phyloP scores from a whole-genome alignment of 1,140 invertebrate genomes.

The Drosophila asahinai region DNA sequence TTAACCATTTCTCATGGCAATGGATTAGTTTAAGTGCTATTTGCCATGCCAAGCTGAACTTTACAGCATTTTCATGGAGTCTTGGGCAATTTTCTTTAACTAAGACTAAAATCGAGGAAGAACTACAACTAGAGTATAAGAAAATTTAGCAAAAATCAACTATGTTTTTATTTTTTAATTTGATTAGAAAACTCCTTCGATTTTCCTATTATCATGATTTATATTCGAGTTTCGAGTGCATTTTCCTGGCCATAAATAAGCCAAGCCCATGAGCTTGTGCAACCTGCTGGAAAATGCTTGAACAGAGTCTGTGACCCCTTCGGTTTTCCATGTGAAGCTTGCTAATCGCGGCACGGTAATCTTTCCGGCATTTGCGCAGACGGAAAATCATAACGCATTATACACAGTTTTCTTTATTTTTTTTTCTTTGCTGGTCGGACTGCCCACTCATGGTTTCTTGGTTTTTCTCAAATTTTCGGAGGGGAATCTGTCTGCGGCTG shows the following conservation, averaged over 20 bases:
- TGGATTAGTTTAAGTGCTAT: constrained; percentile 1
- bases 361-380: constrained; percentile 72
- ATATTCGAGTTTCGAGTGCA: constrained; percentile 4
- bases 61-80: neutral
- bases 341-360: constrained; percentile 65
- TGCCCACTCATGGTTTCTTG: constrained; percentile 46
- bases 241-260: constrained; percentile 9
- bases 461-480: constrained; percentile 26
- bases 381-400: constrained; percentile 78
- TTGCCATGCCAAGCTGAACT: neutral
- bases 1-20: constrained; percentile 16
- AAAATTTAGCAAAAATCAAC: neutral
- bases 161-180: too few relatives aligned
- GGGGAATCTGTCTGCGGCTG: constrained; percentile 41
- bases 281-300: constrained; percentile 31
- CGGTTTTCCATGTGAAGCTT: constrained; percentile 21
- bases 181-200: neutral
- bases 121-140: neutral
- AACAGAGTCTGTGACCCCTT: constrained; percentile 32
- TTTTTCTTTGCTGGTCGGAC: constrained; percentile 26
- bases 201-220: neutral
- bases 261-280: constrained; percentile 28
- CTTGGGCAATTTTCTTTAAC: neutral
- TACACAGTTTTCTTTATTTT: constrained; percentile 27
- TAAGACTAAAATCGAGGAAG: neutral